Evolutionary conservation across 2,888 invertebrate species (phyloP).

Genomic region (Machimus rusticus): DNA sequence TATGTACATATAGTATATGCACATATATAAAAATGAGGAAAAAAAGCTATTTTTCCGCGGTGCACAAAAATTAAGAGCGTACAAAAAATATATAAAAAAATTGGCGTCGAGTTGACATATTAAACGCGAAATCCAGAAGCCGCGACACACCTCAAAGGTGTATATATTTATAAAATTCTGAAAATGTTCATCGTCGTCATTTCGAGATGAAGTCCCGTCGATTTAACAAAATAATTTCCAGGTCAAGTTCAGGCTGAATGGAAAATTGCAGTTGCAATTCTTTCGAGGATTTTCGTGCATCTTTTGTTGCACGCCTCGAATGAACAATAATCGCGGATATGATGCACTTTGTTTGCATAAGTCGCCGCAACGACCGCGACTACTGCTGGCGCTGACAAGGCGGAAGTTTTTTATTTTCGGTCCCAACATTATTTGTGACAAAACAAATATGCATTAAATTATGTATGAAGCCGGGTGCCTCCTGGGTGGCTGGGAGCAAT

Average conservation of each 20-base stretch:
- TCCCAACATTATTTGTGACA: conserved; percentile 15
- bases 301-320: not conserved
- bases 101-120: not conserved
- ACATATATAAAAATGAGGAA: not conserved
- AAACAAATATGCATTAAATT: conserved; percentile 29
- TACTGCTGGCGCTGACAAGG: not conserved
- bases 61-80: not conserved
- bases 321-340: not conserved
- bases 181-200: not conserved
- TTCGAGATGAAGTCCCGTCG: not conserved
- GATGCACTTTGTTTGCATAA: not conserved
- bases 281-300: not conserved
- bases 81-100: not conserved
- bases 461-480: not conserved
- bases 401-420: not conserved
- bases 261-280: not conserved
- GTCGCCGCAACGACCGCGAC: not conserved
- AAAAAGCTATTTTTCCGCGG: not conserved
- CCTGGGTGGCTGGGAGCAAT: not conserved
- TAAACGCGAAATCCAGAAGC: not conserved
- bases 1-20: not conserved
- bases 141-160: not conserved
- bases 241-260: conserved; percentile 30
- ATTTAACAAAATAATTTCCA: not conserved
- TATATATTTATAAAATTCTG: not conserved